These are phyloP conservation scores for Sminthurides aquaticus DNA, from an alignment of 2,888 invertebrate species.

Conservation along the genomic window DNA sequence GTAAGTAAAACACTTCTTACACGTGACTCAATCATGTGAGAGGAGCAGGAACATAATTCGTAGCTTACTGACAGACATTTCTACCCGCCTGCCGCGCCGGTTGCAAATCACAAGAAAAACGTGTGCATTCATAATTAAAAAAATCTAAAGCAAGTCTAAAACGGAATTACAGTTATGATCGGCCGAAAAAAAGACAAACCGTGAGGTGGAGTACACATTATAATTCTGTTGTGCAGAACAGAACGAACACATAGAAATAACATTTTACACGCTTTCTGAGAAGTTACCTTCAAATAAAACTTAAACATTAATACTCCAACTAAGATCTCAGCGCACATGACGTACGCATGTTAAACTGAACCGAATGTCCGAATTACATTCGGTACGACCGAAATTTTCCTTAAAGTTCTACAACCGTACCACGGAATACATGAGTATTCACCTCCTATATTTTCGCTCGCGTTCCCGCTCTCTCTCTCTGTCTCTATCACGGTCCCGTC, in stretches of 20 bases:
- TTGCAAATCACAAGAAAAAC: too few relatives aligned
- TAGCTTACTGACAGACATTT: too few relatives aligned
- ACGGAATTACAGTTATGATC: background rate
- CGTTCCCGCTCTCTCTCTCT: conserved; percentile 51
- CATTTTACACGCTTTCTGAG: background rate
- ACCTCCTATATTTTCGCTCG: conserved; percentile 19
- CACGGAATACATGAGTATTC: background rate
- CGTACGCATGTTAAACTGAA: too few relatives aligned
- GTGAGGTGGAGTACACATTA: background rate
- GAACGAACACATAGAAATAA: too few relatives aligned
- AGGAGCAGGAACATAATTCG: too few relatives aligned
- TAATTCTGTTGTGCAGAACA: background rate
- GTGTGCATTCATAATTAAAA: too few relatives aligned
- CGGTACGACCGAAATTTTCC: background rate
- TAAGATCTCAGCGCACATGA: too few relatives aligned
- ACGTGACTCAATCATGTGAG: too few relatives aligned
- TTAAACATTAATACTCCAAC: background rate
- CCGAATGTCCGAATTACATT: too few relatives aligned
- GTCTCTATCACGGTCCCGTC: conserved; percentile 51
- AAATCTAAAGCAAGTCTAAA: too few relatives aligned
- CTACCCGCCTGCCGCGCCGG: too few relatives aligned
- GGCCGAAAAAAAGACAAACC: background rate
- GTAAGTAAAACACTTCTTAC: too few relatives aligned
- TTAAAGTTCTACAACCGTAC: background rate
- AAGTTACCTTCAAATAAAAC: background rate